phyloP scores from a whole-genome alignment of 2,113 vertebrate genomes.

The Nibea coibor region DNA sequence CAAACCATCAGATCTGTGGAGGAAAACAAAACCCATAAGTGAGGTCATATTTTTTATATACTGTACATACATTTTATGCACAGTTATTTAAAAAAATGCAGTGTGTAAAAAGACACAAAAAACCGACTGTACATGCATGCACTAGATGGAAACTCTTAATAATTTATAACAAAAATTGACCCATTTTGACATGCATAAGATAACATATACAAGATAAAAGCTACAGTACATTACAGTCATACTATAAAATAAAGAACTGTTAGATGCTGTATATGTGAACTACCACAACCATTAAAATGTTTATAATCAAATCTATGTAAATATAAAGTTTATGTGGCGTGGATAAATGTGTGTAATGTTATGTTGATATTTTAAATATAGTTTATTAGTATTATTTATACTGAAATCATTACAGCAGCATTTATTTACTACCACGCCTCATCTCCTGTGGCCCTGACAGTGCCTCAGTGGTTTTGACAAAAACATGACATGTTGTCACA shows the following conservation, averaged over 20 bases:
- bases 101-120: not conserved
- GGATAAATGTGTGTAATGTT: not conserved
- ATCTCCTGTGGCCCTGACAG: not conserved
- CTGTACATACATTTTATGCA: too few relatives aligned
- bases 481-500: constrained; percentile 73
- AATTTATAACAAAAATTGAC: too few relatives aligned
- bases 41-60: too few relatives aligned
- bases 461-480: constrained; percentile 22
- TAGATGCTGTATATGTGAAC: not conserved
- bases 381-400: not conserved
- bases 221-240: too few relatives aligned
- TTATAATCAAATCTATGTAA: too few relatives aligned
- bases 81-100: too few relatives aligned
- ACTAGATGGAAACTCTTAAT: not conserved
- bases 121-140: not conserved
- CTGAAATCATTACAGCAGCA: constrained; percentile 4
- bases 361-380: not conserved
- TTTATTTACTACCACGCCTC: not conserved
- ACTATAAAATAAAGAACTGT: too few relatives aligned
- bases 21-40: too few relatives aligned
- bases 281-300: not conserved
- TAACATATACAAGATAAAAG: not conserved
- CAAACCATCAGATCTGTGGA: not conserved
- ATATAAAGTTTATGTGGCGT: not conserved
- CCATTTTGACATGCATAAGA: too few relatives aligned